Evolutionary conservation across 1,140 invertebrate genomes (phyloP).

Genomic region (Venturia canescens): DNA sequence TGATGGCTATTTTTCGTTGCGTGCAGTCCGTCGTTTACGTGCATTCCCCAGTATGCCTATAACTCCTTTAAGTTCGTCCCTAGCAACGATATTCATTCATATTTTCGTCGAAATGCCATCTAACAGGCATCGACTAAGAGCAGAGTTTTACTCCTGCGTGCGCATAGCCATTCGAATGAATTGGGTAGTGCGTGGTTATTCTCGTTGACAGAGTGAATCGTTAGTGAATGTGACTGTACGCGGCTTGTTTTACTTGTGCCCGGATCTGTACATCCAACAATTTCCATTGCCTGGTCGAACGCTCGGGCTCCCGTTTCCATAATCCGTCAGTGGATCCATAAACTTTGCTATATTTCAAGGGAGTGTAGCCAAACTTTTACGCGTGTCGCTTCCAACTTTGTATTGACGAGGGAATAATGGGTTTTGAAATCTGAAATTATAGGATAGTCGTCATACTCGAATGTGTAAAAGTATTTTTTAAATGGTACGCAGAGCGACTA

Average conservation of each 20-base stretch:
- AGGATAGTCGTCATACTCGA: too few species aligned
- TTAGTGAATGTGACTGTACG: background rate
- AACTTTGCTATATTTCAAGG: too few species aligned
- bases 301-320: background rate
- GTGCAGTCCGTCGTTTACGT: slow-evolving; percentile 40
- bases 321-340: slow-evolving; percentile 2
- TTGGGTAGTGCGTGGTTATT: background rate
- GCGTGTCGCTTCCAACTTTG: too few species aligned
- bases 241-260: background rate
- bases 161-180: background rate
- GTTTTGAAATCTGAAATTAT: too few species aligned
- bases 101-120: slow-evolving; percentile 15
- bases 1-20: slow-evolving; percentile 45
- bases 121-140: background rate
- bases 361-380: too few species aligned
- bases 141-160: background rate
- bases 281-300: background rate
- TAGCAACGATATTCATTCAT: slow-evolving; percentile 4
- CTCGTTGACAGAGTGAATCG: background rate
- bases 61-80: slow-evolving; percentile 25
- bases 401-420: too few species aligned
- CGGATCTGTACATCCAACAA: too few species aligned
- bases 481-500: too few species aligned
- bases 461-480: too few species aligned
- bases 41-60: slow-evolving; percentile 35